Conservation (phyloP, 2,888 invertebrate species). For the Periphyllus acericola region DNA sequence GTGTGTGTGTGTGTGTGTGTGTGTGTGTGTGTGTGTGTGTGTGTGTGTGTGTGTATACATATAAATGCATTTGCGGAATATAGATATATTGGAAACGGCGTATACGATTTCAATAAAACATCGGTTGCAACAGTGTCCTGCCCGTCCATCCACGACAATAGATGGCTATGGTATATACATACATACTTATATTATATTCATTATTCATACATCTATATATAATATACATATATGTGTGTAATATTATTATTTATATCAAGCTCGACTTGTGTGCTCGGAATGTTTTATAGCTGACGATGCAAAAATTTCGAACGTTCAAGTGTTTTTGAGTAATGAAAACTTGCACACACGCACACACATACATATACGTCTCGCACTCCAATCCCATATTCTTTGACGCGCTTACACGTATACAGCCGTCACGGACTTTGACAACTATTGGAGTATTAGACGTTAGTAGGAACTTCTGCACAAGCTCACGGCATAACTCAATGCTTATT, state of each 20-base stretch:
- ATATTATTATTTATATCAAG: slow-evolving; percentile 21
- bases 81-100: background rate
- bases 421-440: background rate
- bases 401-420: background rate
- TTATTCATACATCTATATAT: too few relatives aligned
- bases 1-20: too few relatives aligned
- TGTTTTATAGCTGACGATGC: slow-evolving; percentile 44
- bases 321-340: slow-evolving; percentile 14
- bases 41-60: too few relatives aligned
- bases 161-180: background rate
- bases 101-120: slow-evolving; percentile 8
- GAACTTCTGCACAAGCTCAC: background rate
- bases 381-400: background rate
- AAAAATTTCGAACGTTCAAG: slow-evolving; percentile 11
- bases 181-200: too few relatives aligned
- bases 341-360: background rate
- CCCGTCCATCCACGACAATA: background rate
- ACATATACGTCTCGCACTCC: too few relatives aligned
- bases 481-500: background rate
- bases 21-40: too few relatives aligned
- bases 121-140: background rate
- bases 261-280: background rate
- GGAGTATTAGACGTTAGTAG: background rate
- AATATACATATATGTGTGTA: too few relatives aligned
- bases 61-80: too few relatives aligned